Base-by-base conservation (phyloP, 1,140 invertebrate species). In the Eriosoma lanigerum region DNA sequence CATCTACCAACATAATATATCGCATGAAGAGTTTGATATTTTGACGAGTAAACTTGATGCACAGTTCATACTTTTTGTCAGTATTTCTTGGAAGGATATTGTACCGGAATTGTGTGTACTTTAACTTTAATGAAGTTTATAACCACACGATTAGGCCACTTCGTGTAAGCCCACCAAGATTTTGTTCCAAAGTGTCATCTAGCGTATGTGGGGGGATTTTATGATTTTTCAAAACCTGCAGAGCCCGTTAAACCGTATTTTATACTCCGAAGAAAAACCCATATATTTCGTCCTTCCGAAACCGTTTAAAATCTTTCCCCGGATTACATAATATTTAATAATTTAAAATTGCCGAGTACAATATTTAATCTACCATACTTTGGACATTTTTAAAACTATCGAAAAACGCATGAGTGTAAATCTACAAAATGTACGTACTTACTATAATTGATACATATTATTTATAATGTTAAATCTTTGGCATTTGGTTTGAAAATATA, bases 41-140 rank as follows among this genome's bases (percentile, higher is more conserved):
- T 15, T 26, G 26, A 17, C 26, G 58, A 60, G 58, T 29, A 17
- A 62, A 62, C 15, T 29, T 17, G 29, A n/a, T 8, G 32, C 32
- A 38, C 8, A 32, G 60, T 62, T 5, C 17, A 19, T 62, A 62
- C n/a, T 62, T 62, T 17, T 62, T 38, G 60, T 62, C 8, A 15
- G 9, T 32, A 62, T 62, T 62, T 62, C 29, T 29, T 1, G 60
- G 60, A 32, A 29, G 26, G 13, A 62, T 62, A 29, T 62, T 29
- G 17, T 38, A 32, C 29, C 26, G n/a, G 17, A 32, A 19, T 32
- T 32, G 17, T 32, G 29, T 62, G 29, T 19, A 26, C 24, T 26
- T 21, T 58, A 62, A 32, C 26, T 62, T 62, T 62, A 32, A 62
- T 62, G 60, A 62, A 62, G 29, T 62, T 62, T 62, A 24, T 32